A percentile compares a stretch with the other conserved stretches of the same genome.
Conservation (phyloP, 1,140 invertebrate species). For the Ptiloglossa arizonensis region DNA sequence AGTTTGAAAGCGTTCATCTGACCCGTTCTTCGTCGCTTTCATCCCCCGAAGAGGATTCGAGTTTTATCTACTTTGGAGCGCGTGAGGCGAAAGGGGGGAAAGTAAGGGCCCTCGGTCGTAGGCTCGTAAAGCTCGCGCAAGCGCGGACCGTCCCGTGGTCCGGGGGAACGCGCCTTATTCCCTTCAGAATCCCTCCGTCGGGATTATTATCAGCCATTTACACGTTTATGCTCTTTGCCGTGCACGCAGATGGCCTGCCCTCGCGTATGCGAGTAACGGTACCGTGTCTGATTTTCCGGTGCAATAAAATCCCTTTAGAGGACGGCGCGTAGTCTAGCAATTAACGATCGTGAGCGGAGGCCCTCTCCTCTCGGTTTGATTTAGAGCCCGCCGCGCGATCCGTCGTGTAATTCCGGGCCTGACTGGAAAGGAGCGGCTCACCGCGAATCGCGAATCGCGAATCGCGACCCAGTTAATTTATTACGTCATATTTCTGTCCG, state of each 20-base stretch:
- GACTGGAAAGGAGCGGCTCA: background rate
- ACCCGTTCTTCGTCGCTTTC: too few relatives aligned
- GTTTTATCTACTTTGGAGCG: slow-evolving; percentile 2
- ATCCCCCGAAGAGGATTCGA: background rate
- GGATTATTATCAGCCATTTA: slow-evolving; percentile 56
- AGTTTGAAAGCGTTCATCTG: too few relatives aligned
- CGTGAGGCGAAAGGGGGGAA: background rate
- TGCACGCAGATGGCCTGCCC: slow-evolving; percentile 23
- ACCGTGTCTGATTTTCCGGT: slow-evolving; percentile 48
- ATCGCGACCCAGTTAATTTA: background rate
- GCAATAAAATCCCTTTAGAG: slow-evolving; percentile 47
- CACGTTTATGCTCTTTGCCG: slow-evolving; percentile 56
- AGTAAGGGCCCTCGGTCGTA: slow-evolving; percentile 7
- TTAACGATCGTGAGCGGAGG: slow-evolving; percentile 36
- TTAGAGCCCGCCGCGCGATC: slow-evolving; percentile 19
- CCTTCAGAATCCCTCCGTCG: slow-evolving; percentile 6
- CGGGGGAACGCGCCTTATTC: slow-evolving; percentile 12
- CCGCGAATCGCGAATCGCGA: too few relatives aligned
- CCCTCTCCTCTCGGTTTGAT: slow-evolving; percentile 19
- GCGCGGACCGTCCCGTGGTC: slow-evolving; percentile 13
- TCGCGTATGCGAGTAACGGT: slow-evolving; percentile 38
- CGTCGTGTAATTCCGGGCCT: slow-evolving; percentile 1
- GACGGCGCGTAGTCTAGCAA: slow-evolving; percentile 41
- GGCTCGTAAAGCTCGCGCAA: slow-evolving; percentile 27
- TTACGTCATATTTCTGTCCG: slow-evolving; percentile 18